These are phyloP conservation scores for Epirrita christyi DNA, from an alignment of 2,888 invertebrate genomes.

Conservation along the genomic window DNA sequence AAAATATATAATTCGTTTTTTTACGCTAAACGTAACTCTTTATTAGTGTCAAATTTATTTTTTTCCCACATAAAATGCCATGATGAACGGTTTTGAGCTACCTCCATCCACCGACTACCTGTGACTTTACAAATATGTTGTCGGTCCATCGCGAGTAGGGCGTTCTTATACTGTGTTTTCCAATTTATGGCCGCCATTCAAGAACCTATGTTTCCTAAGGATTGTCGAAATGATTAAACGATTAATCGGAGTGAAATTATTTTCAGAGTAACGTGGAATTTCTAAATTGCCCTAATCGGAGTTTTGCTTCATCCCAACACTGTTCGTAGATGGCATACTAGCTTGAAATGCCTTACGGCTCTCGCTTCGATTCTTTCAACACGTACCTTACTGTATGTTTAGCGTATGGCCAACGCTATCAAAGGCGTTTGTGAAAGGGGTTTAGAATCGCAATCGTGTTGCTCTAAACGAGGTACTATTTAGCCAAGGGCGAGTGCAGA, in stretches of 20 bases:
- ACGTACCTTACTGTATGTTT: constrained; percentile 79
- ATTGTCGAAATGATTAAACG: too few relatives aligned
- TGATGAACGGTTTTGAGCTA: too few relatives aligned
- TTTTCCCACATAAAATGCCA: too few relatives aligned
- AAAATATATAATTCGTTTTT: too few relatives aligned
- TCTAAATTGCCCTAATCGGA: background rate
- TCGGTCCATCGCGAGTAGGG: too few relatives aligned
- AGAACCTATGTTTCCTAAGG: too few relatives aligned
- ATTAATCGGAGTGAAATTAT: background rate
- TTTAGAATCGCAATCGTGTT: constrained; percentile 74
- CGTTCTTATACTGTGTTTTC: too few relatives aligned
- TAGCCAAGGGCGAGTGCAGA: constrained; percentile 69
- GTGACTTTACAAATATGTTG: too few relatives aligned
- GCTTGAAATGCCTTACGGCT: constrained; percentile 71
- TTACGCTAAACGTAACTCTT: too few relatives aligned
- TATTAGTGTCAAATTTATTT: too few relatives aligned
- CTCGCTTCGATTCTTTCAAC: constrained; percentile 77
- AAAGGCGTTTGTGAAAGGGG: constrained; percentile 70
- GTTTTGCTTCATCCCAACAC: constrained; percentile 7
- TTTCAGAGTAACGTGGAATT: background rate
- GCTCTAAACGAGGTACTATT: constrained; percentile 76
- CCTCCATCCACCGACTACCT: too few relatives aligned
- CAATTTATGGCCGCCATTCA: too few relatives aligned
- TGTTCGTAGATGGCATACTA: constrained; percentile 59
- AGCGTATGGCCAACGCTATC: constrained; percentile 71